Base-by-base conservation (phyloP, 2,888 invertebrate species). In the Chrysotoxum bicinctum region DNA sequence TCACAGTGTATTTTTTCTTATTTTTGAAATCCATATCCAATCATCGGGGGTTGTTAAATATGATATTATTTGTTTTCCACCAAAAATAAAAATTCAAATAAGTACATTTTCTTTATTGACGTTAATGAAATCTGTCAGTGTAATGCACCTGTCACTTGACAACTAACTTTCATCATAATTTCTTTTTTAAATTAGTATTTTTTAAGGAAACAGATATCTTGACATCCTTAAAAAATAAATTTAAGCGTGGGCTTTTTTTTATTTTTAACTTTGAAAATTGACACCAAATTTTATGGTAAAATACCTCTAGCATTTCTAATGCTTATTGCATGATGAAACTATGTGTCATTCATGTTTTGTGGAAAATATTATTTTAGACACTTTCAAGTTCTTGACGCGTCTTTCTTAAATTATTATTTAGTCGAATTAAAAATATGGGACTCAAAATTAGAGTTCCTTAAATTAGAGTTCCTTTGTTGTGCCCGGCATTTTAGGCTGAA, bases 11-110 rank as follows among this genome's bases (percentile, higher is more conserved):
- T 43, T 64, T 26, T 60, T 23, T n/a, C 6, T 40, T 26, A 19
- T 19, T n/a, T 16, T 74, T 43, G 74, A 54, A 54, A 64, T 45
- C 19, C 35, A 69, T 62, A 64, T 9, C 66, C 35, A 62, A 54
- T 26, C 14, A 26, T 37, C 8, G 5, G 21, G 43, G 52, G 52
- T 26, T 23, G 54, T 62, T 30, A 69, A 50, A 68, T 10, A 32
- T 48, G 23, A 40, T 12, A 54, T 37, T 40, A 40, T 40, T 19
- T 19, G 10, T 37, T 12, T 14, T 43, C 19, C 3, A n/a, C 1
- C 40, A 6, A n/a, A n/a, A 10, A 37, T 12, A 54, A 56, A 68
- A 74, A 54, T 12, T 5, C n/a, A 5, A 1, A 30, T 1, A 43
- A 62, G 1, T 0, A 16, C 6, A 43, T 26, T 40, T 45, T 45